A percentile compares a stretch with the other conserved stretches of the same genome.
These are phyloP conservation scores for Pterocles orientalis DNA, from an alignment of 2,113 vertebrate species.

Conservation along the genomic window DNA sequence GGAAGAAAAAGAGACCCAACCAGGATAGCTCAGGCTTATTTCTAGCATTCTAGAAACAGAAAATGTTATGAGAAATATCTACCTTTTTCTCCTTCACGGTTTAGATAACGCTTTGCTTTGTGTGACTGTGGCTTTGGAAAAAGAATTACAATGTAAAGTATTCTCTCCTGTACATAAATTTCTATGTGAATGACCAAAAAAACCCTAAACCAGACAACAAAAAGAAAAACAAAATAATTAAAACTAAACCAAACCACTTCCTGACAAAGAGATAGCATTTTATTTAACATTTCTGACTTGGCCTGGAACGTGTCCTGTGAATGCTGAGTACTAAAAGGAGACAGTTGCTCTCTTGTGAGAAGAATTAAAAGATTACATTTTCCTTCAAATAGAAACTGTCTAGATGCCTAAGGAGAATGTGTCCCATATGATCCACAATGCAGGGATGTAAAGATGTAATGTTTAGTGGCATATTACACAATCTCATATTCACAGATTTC, in stretches of 20 bases:
- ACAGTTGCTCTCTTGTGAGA: slow-evolving; percentile 24
- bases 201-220: not conserved
- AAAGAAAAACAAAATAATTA: slow-evolving; percentile 1
- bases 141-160: not conserved
- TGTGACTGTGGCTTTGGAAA: not conserved
- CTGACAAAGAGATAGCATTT: not conserved
- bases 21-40: not conserved
- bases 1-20: not conserved
- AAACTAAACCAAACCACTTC: not conserved
- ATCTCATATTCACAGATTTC: not conserved
- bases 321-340: slow-evolving; percentile 25
- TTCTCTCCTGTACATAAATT: not conserved
- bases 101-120: not conserved
- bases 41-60: not conserved
- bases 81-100: not conserved
- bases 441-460: slow-evolving; percentile 20
- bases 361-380: slow-evolving; percentile 30
- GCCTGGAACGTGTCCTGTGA: not conserved
- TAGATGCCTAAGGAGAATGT: slow-evolving; percentile 35
- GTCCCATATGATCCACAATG: slow-evolving; percentile 40
- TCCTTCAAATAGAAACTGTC: slow-evolving; percentile 36
- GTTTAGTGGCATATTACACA: slow-evolving; percentile 11
- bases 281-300: slow-evolving; percentile 42
- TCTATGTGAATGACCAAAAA: not conserved
- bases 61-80: not conserved